Evolutionary conservation across 2,113 vertebrate genomes (phyloP), one percentile per base, ranked within the genome.

Genomic region (Alethe diademata): DNA sequence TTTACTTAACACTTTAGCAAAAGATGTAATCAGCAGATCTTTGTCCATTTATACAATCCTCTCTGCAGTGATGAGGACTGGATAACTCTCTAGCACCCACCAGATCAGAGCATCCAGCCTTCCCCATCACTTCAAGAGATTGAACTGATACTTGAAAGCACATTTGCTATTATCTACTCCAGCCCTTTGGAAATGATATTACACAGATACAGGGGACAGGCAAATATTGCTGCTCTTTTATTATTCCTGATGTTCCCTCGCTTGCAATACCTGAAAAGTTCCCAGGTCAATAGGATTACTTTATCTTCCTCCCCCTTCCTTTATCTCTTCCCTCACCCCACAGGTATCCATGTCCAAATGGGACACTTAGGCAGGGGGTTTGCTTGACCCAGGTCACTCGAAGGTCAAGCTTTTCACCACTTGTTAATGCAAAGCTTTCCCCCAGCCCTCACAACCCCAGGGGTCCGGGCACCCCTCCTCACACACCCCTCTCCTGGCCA

Each of bases 271-370:
- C 91, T 50, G 90, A 93, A 88, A 93, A 92, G 69, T 93, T 93
- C 93, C 62, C 88, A 91, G 88, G 86, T 97, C 92, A 94, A 79
- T 65, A 91, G 92, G 87, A 95, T 93, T 95, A 95, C 80, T 97
- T 97, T 97, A 98, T 90, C 97, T 97, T 88, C 70, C 69, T 97
- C 92, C 97, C 97, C 97, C 97, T 98, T 95, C 98, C 86, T 97
- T 96, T 94, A 89, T 96, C 97, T 97, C 86, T 83, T 95, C 78
- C 96, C 93, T 93, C 95, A 97, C 94, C 98, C 97, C 98, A 96
- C 98, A 99, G 98, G 99, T 99, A 99, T 99, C 99, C 96, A 70
- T 98, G 98, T 99, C 98, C 98, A 98, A 99, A 98, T 97, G 97
- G 97, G 96, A 96, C 96, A 93, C 97, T 98, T 86, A 91, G 43